Percentiles rank a stretch among this genome's conserved stretches.
phyloP scores from a whole-genome alignment of 2,113 vertebrate species.

The Gymnarchus niloticus region DNA sequence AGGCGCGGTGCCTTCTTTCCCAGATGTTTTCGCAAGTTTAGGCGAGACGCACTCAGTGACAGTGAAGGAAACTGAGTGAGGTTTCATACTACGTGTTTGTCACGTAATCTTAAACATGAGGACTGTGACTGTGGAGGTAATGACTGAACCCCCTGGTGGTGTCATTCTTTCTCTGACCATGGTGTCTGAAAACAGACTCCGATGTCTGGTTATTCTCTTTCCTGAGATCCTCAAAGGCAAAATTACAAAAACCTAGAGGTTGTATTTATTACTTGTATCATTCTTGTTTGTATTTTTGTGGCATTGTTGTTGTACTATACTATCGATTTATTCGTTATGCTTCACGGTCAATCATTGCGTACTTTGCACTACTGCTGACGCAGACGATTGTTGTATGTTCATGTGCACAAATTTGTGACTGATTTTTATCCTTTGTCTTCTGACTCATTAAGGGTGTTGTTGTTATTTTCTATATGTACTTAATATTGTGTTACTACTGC shows the following conservation, averaged over 20 bases:
- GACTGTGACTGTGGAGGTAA: background rate
- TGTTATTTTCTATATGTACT: too few species aligned
- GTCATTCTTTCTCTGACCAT: background rate
- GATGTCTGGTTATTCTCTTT: background rate
- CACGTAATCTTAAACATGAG: conserved; percentile 38
- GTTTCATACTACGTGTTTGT: background rate
- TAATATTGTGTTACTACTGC: too few species aligned
- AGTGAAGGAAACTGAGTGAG: background rate
- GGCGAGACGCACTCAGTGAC: background rate
- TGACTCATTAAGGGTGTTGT: too few species aligned
- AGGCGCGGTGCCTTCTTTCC: background rate
- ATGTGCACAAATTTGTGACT: too few species aligned
- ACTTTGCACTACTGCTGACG: too few species aligned
- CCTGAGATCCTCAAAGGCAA: background rate
- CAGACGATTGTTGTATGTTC: too few species aligned
- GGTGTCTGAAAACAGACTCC: background rate
- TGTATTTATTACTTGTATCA: too few species aligned
- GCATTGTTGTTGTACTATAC: too few species aligned
- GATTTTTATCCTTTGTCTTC: too few species aligned
- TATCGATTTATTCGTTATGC: too few species aligned
- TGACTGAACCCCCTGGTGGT: background rate
- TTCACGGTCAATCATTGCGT: too few species aligned
- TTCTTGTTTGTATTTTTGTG: too few species aligned
- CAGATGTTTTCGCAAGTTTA: background rate
- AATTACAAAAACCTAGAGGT: background rate